Evolutionary conservation across 2,888 invertebrate species (phyloP), one percentile per base, ranked within the genome.

Genomic region (Metellina segmentata): DNA sequence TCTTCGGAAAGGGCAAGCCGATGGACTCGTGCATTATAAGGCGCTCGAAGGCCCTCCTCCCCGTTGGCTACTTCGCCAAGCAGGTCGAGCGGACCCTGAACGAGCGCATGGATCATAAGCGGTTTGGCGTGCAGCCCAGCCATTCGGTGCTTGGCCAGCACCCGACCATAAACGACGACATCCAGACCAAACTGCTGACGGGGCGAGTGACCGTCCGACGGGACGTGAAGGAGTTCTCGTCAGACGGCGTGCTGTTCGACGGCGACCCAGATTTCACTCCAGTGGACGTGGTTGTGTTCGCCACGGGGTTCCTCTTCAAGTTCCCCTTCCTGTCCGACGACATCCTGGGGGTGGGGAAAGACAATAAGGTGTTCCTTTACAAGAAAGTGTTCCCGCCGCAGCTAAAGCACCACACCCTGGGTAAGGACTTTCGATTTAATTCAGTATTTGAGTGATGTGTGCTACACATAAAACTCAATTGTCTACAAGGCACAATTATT

Each of bases 401-500:
- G 94, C 95, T 98, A 82, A 96, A 96, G 93, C 96, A 97, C 94
- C 98, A 98, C 0, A 96, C 96, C 13, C 96, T 98, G 96, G 91
- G 91, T 87, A 90, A 81, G 19, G 11, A 61, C 13, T 8, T 13
- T 61, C 61, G 8, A 8, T 61, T 6, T 61, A 61, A 16, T 61
- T 34, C 34, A 4, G 34, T 4, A 34, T 34, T 34, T 34, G 4
- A 34, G 34, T 34, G 34, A 2, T 34, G 34, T n/a, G n/a, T n/a
- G n/a, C n/a, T n/a, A n/a, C n/a, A n/a, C n/a, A n/a, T n/a, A n/a
- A n/a, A n/a, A n/a, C n/a, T n/a, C n/a, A n/a, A n/a, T n/a, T n/a
- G n/a, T n/a, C n/a, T 34, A 34, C 34, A 34, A 1, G 34, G 34
- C 34, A n/a, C n/a, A n/a, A n/a, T n/a, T n/a, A n/a, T n/a, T n/a